Evolutionary conservation across 2,797 vertebrate genomes (phyloP), one percentile per base, ranked within the genome.

Genomic region (Pteronotus mesoamericanus): DNA sequence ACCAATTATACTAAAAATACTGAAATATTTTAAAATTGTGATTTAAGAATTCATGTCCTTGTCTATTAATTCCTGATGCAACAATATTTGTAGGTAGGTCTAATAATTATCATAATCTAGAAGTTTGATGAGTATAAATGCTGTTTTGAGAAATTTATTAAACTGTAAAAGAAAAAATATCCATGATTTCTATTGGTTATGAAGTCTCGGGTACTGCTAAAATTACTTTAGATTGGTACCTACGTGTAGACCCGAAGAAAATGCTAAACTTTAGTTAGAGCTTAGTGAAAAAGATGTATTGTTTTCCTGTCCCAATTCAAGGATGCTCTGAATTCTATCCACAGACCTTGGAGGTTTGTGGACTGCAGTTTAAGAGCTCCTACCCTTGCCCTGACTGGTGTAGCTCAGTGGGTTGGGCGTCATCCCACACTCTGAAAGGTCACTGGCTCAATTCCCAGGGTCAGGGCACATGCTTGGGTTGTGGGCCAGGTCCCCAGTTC

Each of bases 91-190:
- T 77, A 77, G 55, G 37, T 26, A 94, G 29, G n/a, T 42, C 44
- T 91, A 90, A 85, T 87, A 86, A 85, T 66, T 29, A 85, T 75
- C 82, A 94, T 74, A 83, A 91, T 64, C 80, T 64, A 89, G 53
- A 85, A 59, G 32, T 21, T 48, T 68, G 18, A 46, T 93, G 69
- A 85, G 29, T 80, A 86, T 72, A 88, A 77, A 86, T 91, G 86
- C 14, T 91, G n/a, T 91, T 86, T 86, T 96, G 83, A 92, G 68
- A 39, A 82, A 78, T 89, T 78, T 79, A 4, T 9, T 91, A 19
- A 77, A 77, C 68, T 88, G 16, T 42, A 77, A 37, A 55, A 74
- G 61, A 42, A 95, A 85, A 90, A 95, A 78, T 90, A 72, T 55
- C 42, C 18, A 34, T 86, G 42, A 92, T 94, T 91, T 94, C 34